Evolutionary conservation across 2,113 vertebrate species (phyloP).

Genomic region (Planiliza haematocheilus): DNA sequence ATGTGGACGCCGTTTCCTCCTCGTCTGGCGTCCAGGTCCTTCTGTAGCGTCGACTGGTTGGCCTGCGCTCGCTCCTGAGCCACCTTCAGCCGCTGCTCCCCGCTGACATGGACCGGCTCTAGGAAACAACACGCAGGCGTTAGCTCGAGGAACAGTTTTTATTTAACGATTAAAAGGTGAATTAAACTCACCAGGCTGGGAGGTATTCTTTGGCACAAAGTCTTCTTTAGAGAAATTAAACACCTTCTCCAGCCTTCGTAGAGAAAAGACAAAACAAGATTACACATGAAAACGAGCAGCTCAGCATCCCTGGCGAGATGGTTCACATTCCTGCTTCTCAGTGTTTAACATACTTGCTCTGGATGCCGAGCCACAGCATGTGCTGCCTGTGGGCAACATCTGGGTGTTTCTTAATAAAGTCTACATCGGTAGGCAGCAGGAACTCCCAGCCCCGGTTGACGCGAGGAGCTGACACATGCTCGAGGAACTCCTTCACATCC

Average conservation of each 20-base stretch:
- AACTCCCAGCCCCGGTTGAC: conserved; percentile 98
- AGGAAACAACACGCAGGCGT: conserved; percentile 46
- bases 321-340: background rate
- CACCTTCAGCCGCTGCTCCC: conserved; percentile 88
- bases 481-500: conserved; percentile 97
- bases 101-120: conserved; percentile 84
- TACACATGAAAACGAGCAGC: background rate
- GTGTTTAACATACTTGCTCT: conserved; percentile 90
- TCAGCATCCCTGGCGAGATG: background rate
- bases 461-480: conserved; percentile 92
- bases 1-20: conserved; percentile 61
- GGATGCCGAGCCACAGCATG: conserved; percentile 98
- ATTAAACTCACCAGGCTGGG: conserved; percentile 84
- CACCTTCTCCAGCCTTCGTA: conserved; percentile 93
- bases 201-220: conserved; percentile 87
- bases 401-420: conserved; percentile 95
- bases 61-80: conserved; percentile 88
- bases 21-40: conserved; percentile 83
- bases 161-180: background rate
- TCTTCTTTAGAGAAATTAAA: conserved; percentile 95
- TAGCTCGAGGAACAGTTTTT: background rate
- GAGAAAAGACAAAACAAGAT: conserved; percentile 32
- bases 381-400: conserved; percentile 95
- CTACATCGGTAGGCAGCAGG: conserved; percentile 88
- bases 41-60: conserved; percentile 85